Conservation (phyloP, 2,888 invertebrate species). For the Stenurella melanura region DNA sequence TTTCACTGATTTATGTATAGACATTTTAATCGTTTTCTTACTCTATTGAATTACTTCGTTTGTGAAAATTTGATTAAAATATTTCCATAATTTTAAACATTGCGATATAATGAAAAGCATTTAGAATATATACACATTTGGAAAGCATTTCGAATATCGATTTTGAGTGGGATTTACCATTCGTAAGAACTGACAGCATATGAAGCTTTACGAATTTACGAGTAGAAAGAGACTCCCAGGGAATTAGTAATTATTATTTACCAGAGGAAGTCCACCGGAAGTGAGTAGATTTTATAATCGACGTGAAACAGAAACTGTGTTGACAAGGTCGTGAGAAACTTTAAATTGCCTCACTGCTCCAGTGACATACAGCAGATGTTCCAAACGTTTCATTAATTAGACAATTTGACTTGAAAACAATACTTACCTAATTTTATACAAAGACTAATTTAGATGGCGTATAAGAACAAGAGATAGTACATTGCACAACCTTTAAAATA, state of each 20-base stretch:
- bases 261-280: constrained; percentile 1
- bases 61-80: too few species aligned
- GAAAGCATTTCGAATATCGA: too few species aligned
- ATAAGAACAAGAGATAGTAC: background rate
- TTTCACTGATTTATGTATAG: too few species aligned
- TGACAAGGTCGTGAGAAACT: constrained; percentile 18
- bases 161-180: too few species aligned
- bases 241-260: constrained; percentile 2
- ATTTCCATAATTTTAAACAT: too few species aligned
- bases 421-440: background rate
- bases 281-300: constrained; percentile 11
- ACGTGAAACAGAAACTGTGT: constrained; percentile 19
- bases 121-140: too few species aligned
- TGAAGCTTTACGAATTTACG: background rate
- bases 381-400: background rate
- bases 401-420: background rate
- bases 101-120: too few species aligned
- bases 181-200: background rate
- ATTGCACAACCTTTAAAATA: background rate
- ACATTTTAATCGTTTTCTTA: too few species aligned
- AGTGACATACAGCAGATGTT: constrained; percentile 10
- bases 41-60: too few species aligned
- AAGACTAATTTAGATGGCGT: background rate
- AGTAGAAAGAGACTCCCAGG: background rate
- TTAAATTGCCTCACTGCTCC: constrained; percentile 1